Conservation (phyloP, 2,888 invertebrate species). For the Minunthozetes semirufus region DNA sequence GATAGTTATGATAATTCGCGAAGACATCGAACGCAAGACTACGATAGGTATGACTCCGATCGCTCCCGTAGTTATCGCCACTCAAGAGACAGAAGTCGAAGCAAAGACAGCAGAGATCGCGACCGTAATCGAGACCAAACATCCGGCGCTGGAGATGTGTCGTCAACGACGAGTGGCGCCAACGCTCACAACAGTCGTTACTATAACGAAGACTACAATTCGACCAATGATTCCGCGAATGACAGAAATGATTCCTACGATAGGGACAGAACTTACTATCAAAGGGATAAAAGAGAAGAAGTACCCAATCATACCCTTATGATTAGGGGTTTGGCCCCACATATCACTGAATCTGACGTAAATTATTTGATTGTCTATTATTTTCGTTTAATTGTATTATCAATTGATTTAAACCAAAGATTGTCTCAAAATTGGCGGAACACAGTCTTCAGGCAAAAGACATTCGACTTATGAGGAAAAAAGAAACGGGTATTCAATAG, state of each 20-base stretch:
- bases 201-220: constrained; percentile 33
- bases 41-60: constrained; percentile 17
- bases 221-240: constrained; percentile 28
- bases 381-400: constrained; percentile 2
- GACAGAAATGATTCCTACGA: constrained; percentile 33
- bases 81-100: constrained; percentile 39
- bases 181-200: constrained; percentile 19
- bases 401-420: constrained; percentile 51
- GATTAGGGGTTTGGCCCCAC: constrained; percentile 65
- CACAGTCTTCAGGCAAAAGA: constrained; percentile 69
- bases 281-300: constrained; percentile 42
- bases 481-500: constrained; percentile 64
- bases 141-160: not conserved
- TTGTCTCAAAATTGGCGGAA: constrained; percentile 66
- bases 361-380: constrained; percentile 38
- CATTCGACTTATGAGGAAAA: constrained; percentile 71
- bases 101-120: constrained; percentile 40
- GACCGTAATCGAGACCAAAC: constrained; percentile 39
- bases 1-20: constrained; percentile 25
- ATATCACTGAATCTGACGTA: constrained; percentile 70
- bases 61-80: constrained; percentile 37
- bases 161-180: too few species aligned
- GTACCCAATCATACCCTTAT: constrained; percentile 64
- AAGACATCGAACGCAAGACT: constrained; percentile 31
- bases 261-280: constrained; percentile 36